A percentile compares a stretch with the other conserved stretches of the same genome.
These are phyloP conservation scores for Morinoia aosen DNA, from an alignment of 2,888 invertebrate species.

Conservation along the genomic window DNA sequence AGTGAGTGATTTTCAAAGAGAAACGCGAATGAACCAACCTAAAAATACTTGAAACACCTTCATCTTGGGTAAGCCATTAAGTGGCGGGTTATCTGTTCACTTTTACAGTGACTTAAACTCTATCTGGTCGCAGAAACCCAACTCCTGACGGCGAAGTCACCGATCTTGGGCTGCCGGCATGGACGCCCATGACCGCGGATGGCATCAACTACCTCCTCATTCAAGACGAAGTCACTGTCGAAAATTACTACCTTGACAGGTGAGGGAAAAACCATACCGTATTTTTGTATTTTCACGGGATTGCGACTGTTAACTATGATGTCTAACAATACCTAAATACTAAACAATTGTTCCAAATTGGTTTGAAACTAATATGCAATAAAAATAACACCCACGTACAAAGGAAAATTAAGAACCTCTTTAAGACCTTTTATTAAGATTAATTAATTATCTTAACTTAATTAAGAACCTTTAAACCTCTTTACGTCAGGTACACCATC, in stretches of 20 bases:
- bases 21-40: too few relatives aligned
- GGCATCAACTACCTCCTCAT: conserved; percentile 56
- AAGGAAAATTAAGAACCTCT: not conserved
- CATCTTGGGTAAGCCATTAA: too few relatives aligned
- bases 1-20: too few relatives aligned
- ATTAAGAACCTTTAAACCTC: not conserved
- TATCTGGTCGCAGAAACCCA: conserved; percentile 52
- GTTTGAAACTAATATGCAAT: not conserved
- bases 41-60: too few relatives aligned
- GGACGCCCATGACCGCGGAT: conserved; percentile 40
- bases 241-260: conserved; percentile 56
- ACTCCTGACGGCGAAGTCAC: conserved; percentile 49
- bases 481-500: not conserved
- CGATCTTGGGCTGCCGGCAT: conserved; percentile 49
- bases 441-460: too few relatives aligned
- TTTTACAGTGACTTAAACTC: too few relatives aligned
- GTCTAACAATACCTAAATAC: not conserved
- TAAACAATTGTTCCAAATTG: not conserved
- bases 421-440: not conserved
- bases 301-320: not conserved
- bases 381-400: not conserved
- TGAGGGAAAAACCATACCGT: not conserved
- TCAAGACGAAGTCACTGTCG: conserved; percentile 54
- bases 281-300: not conserved
- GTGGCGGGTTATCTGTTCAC: too few relatives aligned